These are phyloP conservation scores for Lerista edwardsae DNA, from an alignment of 2,797 vertebrate genomes.

Conservation along the genomic window DNA sequence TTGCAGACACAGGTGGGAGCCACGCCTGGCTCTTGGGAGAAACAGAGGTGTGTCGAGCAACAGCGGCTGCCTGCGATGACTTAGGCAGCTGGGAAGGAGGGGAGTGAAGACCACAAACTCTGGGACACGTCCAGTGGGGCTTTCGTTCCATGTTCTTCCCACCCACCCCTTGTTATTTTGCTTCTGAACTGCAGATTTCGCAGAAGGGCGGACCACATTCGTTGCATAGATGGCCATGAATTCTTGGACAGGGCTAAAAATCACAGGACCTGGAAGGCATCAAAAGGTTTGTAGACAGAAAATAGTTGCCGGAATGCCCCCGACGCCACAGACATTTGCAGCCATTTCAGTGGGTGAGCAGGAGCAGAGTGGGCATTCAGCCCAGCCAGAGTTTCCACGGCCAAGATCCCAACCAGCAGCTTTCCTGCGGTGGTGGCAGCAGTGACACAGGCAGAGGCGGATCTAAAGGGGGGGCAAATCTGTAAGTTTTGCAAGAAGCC, in stretches of 20 bases:
- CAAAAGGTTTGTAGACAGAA: not conserved
- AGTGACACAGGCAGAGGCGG: too few species aligned
- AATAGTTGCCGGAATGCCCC: not conserved
- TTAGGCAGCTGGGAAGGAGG: not conserved
- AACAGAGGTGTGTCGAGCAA: slow-evolving; percentile 24
- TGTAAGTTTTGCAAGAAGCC: too few species aligned
- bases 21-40: accelerated
- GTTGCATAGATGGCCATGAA: not conserved
- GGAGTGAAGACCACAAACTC: slow-evolving; percentile 9
- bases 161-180: not conserved
- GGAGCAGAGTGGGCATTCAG: too few species aligned
- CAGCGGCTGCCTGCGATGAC: slow-evolving; percentile 15
- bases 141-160: slow-evolving; percentile 14
- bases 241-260: not conserved
- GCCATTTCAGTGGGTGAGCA: too few species aligned
- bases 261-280: not conserved
- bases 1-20: not conserved
- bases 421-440: too few species aligned
- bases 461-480: too few species aligned
- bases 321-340: too few species aligned
- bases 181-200: not conserved
- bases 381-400: too few species aligned
- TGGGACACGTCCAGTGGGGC: not conserved
- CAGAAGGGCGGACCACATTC: not conserved
- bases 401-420: too few species aligned